phyloP scores from a whole-genome alignment of 1,140 invertebrate genomes.

The Chymomyza costata region DNA sequence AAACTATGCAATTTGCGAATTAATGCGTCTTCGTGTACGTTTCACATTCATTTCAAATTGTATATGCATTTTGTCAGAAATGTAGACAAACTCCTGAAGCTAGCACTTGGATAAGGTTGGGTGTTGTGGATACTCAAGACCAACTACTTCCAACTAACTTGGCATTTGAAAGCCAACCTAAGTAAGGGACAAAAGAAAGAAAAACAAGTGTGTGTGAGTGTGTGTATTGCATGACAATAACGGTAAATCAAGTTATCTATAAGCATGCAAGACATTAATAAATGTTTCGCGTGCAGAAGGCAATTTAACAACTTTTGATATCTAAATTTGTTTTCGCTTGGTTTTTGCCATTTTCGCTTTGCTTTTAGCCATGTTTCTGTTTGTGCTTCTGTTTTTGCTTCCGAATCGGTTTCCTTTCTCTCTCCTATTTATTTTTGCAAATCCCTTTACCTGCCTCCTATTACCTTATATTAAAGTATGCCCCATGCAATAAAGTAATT shows the following conservation, averaged over 20 bases:
- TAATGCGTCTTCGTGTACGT: conserved; percentile 55
- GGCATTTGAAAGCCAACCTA: conserved; percentile 66
- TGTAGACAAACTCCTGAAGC: not conserved
- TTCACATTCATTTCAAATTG: conserved; percentile 60
- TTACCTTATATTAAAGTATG: not conserved
- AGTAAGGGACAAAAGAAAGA: conserved; percentile 53
- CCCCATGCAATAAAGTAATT: not conserved
- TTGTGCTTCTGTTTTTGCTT: not conserved
- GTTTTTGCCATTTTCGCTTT: conserved; percentile 35
- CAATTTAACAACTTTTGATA: conserved; percentile 75
- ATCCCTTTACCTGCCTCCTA: conserved; percentile 22
- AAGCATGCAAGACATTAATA: conserved; percentile 73
- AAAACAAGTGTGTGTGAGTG: conserved; percentile 33
- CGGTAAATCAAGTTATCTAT: conserved; percentile 72
- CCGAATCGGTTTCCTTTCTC: conserved; percentile 11
- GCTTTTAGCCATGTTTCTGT: not conserved
- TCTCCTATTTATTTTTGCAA: conserved; percentile 35
- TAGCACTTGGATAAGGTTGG: not conserved
- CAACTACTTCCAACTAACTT: conserved; percentile 44
- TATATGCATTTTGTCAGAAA: conserved; percentile 56
- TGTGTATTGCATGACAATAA: conserved; percentile 70
- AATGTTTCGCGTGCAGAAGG: conserved; percentile 71
- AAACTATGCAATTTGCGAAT: conserved; percentile 38
- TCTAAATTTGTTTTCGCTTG: conserved; percentile 65
- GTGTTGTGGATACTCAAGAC: too few relatives aligned